These are phyloP conservation scores for Bibio marci DNA, from an alignment of 2,888 invertebrate species.

Conservation along the genomic window DNA sequence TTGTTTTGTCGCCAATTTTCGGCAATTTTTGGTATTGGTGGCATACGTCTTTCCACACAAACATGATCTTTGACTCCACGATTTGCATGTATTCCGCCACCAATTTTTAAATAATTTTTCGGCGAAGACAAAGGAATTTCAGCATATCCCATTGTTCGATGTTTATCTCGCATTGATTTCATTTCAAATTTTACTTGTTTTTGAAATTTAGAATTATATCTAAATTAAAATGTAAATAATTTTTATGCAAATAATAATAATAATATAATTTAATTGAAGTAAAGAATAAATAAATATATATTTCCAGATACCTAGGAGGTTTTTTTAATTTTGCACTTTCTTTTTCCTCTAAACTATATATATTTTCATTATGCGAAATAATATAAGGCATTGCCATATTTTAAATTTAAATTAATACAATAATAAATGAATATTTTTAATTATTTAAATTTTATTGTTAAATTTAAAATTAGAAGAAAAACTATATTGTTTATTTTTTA, in stretches of 20 bases:
- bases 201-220: slow-evolving; percentile 35
- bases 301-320: slow-evolving; percentile 33
- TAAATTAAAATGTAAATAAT: slow-evolving; percentile 11
- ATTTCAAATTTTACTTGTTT: slow-evolving; percentile 27
- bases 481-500: too few species aligned
- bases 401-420: too few species aligned
- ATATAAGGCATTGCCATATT: slow-evolving; percentile 48
- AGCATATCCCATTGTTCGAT: slow-evolving; percentile 50
- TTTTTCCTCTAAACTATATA: slow-evolving; percentile 39
- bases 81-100: slow-evolving; percentile 33
- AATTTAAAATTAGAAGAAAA: too few species aligned
- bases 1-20: not conserved
- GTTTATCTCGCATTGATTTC: slow-evolving; percentile 31
- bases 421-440: too few species aligned
- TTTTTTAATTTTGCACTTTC: slow-evolving; percentile 32
- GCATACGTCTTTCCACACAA: slow-evolving; percentile 15
- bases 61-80: slow-evolving; percentile 19
- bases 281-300: too few species aligned
- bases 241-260: too few species aligned
- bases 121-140: slow-evolving; percentile 41
- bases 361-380: slow-evolving; percentile 46
- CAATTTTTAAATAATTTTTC: slow-evolving; percentile 43
- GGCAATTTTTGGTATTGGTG: slow-evolving; percentile 32
- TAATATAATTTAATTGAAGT: too few species aligned
- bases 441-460: too few species aligned